Percentiles rank a stretch among this genome's conserved stretches.
Conservation (phyloP, 2,888 invertebrate species). For the Cryptus armator region DNA sequence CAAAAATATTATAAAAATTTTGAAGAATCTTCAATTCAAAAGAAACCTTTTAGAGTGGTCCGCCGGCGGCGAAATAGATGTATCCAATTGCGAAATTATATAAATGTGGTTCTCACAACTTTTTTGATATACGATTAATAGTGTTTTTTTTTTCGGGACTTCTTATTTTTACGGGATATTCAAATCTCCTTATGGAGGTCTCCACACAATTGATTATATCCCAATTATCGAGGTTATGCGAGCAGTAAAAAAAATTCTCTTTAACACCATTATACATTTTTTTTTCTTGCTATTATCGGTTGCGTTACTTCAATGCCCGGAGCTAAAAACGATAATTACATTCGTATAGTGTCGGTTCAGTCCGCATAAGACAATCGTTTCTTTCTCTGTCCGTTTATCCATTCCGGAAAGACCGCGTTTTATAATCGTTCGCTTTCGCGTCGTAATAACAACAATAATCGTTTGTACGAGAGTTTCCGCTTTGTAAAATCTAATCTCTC, state of each 20-base stretch:
- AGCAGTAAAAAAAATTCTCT: background rate
- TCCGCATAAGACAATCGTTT: constrained; percentile 14
- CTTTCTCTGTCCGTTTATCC: constrained; percentile 10
- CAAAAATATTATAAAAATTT: too few relatives aligned
- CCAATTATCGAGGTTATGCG: too few relatives aligned
- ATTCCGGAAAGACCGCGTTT: background rate
- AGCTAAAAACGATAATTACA: constrained; percentile 37
- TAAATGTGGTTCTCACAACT: too few relatives aligned
- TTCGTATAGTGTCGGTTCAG: constrained; percentile 8
- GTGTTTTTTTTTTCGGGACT: too few relatives aligned
- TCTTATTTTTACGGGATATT: too few relatives aligned
- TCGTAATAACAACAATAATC: constrained; percentile 18
- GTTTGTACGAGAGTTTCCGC: constrained; percentile 22
- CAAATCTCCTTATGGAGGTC: too few relatives aligned
- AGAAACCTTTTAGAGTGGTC: too few relatives aligned
- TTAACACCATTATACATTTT: constrained; percentile 7
- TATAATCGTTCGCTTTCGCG: background rate
- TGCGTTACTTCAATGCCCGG: background rate
- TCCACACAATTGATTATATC: too few relatives aligned
- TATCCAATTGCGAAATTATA: too few relatives aligned
- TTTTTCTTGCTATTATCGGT: constrained; percentile 20
- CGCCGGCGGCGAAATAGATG: too few relatives aligned
- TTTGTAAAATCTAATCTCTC: constrained; percentile 53
- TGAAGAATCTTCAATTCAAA: too few relatives aligned
- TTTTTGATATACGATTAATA: too few relatives aligned